A percentile compares a stretch with the other conserved stretches of the same genome.
These are phyloP conservation scores for Phytoseiulus persimilis DNA, from an alignment of 2,888 invertebrate genomes.

Conservation along the genomic window DNA sequence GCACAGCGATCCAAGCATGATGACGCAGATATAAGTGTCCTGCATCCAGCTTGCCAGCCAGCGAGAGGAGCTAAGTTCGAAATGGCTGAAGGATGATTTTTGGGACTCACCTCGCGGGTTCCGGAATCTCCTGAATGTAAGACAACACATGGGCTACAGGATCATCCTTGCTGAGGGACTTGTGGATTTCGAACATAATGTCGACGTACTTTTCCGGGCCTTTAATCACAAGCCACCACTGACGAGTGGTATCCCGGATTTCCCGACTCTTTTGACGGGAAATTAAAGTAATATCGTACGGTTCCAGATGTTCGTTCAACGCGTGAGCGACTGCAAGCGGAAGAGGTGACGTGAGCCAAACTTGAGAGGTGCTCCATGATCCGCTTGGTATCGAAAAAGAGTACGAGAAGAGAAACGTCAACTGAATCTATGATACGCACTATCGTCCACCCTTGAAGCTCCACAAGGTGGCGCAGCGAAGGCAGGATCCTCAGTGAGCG, in stretches of 20 bases:
- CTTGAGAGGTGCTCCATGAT: too few relatives aligned
- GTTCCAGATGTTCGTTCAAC: neutral
- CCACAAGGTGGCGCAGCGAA: neutral
- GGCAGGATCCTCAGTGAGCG: neutral
- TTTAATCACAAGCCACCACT: neutral
- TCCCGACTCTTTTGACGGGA: neutral
- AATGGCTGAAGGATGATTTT: too few relatives aligned
- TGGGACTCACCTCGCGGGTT: neutral
- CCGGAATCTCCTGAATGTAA: neutral
- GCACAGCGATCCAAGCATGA: neutral
- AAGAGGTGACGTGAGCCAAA: neutral
- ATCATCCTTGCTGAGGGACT: neutral
- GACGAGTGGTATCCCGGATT: neutral
- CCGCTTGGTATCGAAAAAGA: too few relatives aligned
- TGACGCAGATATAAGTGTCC: too few relatives aligned
- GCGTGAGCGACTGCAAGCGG: neutral
- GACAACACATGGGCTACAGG: neutral
- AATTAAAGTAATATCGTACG: neutral
- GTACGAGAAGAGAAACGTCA: too few relatives aligned
- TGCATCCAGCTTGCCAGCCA: too few relatives aligned
- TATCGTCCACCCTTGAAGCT: neutral
- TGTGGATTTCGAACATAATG: slow-evolving; percentile 11
- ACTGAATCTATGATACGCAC: neutral
- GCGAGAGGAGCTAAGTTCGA: too few relatives aligned
- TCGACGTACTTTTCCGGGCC: slow-evolving; percentile 32